Percentiles rank a stretch among this genome's conserved stretches.
phyloP scores from a whole-genome alignment of 2,888 invertebrate species.

The Drosophila koepferae region DNA sequence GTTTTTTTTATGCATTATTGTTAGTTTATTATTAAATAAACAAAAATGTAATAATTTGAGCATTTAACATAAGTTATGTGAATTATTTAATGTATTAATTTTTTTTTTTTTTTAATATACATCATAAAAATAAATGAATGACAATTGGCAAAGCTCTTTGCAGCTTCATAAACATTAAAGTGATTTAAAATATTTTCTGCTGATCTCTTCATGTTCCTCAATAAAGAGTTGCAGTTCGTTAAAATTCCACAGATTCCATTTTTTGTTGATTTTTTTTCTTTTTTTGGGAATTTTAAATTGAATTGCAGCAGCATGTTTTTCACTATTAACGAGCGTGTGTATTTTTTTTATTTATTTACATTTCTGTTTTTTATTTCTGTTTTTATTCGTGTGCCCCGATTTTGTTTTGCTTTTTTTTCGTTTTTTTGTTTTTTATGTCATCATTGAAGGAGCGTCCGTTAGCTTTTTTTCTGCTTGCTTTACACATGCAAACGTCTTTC shows the following conservation, averaged over 20 bases:
- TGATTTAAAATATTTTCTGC: background rate
- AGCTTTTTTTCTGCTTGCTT: constrained; percentile 28
- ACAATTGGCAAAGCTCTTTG: constrained; percentile 21
- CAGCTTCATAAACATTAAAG: constrained; percentile 13
- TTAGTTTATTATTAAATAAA: too few relatives aligned
- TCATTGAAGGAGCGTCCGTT: constrained; percentile 46
- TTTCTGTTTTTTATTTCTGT: constrained; percentile 27
- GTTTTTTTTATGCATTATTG: too few relatives aligned
- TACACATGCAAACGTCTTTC: constrained; percentile 4
- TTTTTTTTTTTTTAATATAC: too few relatives aligned
- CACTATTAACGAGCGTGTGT: constrained; percentile 40
- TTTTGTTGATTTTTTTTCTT: background rate
- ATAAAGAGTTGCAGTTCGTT: constrained; percentile 25
- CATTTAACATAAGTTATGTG: too few relatives aligned
- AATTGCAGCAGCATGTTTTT: constrained; percentile 23
- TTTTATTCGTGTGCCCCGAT: constrained; percentile 23
- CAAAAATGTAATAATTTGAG: too few relatives aligned
- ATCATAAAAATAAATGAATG: background rate
- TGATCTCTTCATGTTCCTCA: background rate
- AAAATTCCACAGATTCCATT: constrained; percentile 21
- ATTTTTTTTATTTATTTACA: constrained; percentile 55
- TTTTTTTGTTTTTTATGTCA: constrained; percentile 54
- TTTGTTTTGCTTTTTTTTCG: constrained; percentile 4
- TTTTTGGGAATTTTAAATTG: background rate
- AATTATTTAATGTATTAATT: too few relatives aligned